Percentiles rank a stretch among this genome's conserved stretches.
phyloP scores from a whole-genome alignment of 2,113 vertebrate genomes.

The Gymnocephalus cernua region DNA sequence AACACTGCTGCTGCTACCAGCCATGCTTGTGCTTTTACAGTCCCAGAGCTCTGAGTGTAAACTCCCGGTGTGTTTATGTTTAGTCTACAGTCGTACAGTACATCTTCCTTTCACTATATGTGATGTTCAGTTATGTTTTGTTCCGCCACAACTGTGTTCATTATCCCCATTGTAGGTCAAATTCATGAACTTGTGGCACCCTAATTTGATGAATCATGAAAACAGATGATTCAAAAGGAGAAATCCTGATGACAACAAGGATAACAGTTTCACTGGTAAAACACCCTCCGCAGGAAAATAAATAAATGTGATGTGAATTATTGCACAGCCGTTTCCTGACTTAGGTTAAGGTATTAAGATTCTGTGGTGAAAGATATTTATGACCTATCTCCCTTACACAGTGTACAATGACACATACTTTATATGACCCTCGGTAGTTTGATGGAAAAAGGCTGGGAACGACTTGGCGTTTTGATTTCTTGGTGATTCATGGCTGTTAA shows the following conservation, averaged over 20 bases:
- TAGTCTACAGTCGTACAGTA: conserved; percentile 51
- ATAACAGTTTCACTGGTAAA: conserved; percentile 17
- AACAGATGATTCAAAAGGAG: not conserved
- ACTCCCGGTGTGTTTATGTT: conserved; percentile 63
- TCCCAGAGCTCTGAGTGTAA: conserved; percentile 51
- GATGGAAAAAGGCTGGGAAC: conserved; percentile 58
- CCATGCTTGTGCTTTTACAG: conserved; percentile 29
- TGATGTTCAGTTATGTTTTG: conserved; percentile 28
- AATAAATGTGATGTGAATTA: conserved; percentile 45
- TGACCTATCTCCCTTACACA: conserved; percentile 40
- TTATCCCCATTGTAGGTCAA: conserved; percentile 17
- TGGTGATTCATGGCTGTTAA: conserved; percentile 65
- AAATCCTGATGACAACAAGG: conserved; percentile 5
- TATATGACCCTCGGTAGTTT: conserved; percentile 52
- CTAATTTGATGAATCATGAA: conserved; percentile 1
- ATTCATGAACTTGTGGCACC: conserved; percentile 7
- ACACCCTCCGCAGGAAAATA: not conserved
- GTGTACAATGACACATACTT: conserved; percentile 47
- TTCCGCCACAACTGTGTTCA: not conserved
- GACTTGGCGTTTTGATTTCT: conserved; percentile 61
- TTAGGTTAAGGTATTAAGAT: conserved; percentile 27
- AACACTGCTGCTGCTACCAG: conserved; percentile 33
- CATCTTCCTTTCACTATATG: conserved; percentile 40
- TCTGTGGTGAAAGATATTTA: conserved; percentile 42
- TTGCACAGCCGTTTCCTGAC: conserved; percentile 39